Evolutionary conservation across 1,140 invertebrate genomes (phyloP), one percentile per base, ranked within the genome.

Genomic region (Drosophila arawakana): DNA sequence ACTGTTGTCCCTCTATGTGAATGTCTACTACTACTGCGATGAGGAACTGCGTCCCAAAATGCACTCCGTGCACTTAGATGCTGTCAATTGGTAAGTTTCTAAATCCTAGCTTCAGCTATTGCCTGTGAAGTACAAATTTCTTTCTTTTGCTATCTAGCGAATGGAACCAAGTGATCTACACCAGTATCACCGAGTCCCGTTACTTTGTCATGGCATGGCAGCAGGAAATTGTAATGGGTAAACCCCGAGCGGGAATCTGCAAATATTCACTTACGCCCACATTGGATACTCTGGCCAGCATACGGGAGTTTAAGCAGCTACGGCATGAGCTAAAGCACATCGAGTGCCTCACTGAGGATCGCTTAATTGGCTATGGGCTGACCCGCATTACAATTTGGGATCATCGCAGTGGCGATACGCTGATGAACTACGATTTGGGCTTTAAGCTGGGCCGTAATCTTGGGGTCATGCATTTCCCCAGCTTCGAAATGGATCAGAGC

Each of bases 121-220:
- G 11, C 10, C 0, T 9, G 8, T 3, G 8, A 7, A n/a, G n/a
- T 59, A 39, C 11, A 1, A 25, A 39, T 41, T 6, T 39, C 13
- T 4, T 21, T 30, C 2, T n/a, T 7, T 8, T 10, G 4, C 4
- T 37, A 25, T 57, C 21, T 58, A 92, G 91, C 15, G 79, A 86
- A 2, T 55, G 54, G 4, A 54, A 49, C 0, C 60, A 82, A 60
- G 81, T 92, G 1, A 79, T 91, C 21, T 92, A 86, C 7, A 92
- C 91, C 1, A 80, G 73, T 50, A 90, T 92, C 15, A 50, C 73
- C 0, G 89, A 91, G 18, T 91, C 89, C 3, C 74, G 91, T 0
- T 92, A 92, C 61, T 92, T 92, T 78, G 76, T 92, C 0, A 83
- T 92, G 86, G 81, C 90, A 10, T 91, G 81, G 81, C 86, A 90